phyloP scores from a whole-genome alignment of 2,113 vertebrate species.

The Leptobrachium leishanense region DNA sequence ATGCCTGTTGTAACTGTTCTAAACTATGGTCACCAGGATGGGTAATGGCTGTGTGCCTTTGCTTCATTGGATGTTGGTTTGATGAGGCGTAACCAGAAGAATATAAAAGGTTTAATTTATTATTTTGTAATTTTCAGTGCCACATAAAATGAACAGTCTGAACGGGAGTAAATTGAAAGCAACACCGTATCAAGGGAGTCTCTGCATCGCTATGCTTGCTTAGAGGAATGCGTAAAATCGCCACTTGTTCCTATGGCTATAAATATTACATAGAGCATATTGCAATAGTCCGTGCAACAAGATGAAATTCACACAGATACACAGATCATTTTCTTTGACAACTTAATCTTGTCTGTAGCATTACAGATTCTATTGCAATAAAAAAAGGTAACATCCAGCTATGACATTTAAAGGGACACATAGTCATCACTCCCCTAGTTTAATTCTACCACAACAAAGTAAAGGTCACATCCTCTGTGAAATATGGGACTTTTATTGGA shows the following conservation, averaged over 20 bases:
- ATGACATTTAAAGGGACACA: constrained; percentile 51
- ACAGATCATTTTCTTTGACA: constrained; percentile 51
- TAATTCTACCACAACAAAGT: constrained; percentile 48
- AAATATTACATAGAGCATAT: constrained; percentile 51
- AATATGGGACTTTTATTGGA: constrained; percentile 44
- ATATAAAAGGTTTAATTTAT: constrained; percentile 42
- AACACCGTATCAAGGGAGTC: constrained; percentile 37
- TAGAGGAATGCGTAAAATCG: constrained; percentile 46
- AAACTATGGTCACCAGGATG: background rate
- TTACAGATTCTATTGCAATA: constrained; percentile 44
- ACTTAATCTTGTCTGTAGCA: constrained; percentile 48
- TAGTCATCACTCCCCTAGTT: constrained; percentile 49
- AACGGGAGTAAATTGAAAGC: constrained; percentile 45
- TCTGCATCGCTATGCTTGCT: constrained; percentile 44
- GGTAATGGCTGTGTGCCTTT: constrained; percentile 2
- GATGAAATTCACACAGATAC: constrained; percentile 51
- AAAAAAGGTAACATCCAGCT: constrained; percentile 45
- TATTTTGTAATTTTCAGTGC: constrained; percentile 46
- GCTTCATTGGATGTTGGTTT: constrained; percentile 24
- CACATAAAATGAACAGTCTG: constrained; percentile 44
- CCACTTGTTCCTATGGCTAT: constrained; percentile 45
- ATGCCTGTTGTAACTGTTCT: background rate
- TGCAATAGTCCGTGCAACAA: constrained; percentile 46
- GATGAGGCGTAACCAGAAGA: constrained; percentile 40
- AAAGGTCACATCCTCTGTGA: constrained; percentile 50